phyloP scores from a whole-genome alignment of 2,888 invertebrate genomes.

The Drosophila maculinotata region DNA sequence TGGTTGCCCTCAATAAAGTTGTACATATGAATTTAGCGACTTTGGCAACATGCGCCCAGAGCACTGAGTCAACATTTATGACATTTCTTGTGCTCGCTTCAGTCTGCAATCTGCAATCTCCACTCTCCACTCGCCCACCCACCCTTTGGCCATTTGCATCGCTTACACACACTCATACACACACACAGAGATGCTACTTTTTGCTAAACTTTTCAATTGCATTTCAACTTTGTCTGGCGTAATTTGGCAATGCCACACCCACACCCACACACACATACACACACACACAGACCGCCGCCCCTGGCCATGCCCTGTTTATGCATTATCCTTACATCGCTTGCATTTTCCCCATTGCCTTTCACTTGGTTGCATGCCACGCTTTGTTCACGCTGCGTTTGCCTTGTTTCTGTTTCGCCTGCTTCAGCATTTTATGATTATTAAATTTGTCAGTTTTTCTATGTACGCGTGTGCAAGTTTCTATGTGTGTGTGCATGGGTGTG shows the following conservation, averaged over 20 bases:
- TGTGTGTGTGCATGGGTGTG: neutral
- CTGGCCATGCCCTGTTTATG: conserved; percentile 33
- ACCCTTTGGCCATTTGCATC: neutral
- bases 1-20: conserved; percentile 63
- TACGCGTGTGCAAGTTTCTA: neutral
- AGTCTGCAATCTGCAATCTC: neutral
- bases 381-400: conserved; percentile 49
- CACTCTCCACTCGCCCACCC: neutral
- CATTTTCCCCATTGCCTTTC: conserved; percentile 23
- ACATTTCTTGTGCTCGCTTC: conserved; percentile 44
- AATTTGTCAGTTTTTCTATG: conserved; percentile 37
- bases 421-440: conserved; percentile 65
- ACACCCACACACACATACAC: neutral
- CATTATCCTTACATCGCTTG: conserved; percentile 41
- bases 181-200: conserved; percentile 20
- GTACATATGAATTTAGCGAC: conserved; percentile 65
- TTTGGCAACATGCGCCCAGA: conserved; percentile 29
- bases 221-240: conserved; percentile 69
- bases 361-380: conserved; percentile 43
- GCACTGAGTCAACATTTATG: conserved; percentile 67
- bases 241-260: conserved; percentile 44
- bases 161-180: too few species aligned
- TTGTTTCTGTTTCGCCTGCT: conserved; percentile 38
- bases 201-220: conserved; percentile 70
- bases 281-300: too few species aligned